A percentile compares a stretch with the other conserved stretches of the same genome.
phyloP scores from a whole-genome alignment of 2,797 vertebrate species.

The Gallinago nigripennis region DNA sequence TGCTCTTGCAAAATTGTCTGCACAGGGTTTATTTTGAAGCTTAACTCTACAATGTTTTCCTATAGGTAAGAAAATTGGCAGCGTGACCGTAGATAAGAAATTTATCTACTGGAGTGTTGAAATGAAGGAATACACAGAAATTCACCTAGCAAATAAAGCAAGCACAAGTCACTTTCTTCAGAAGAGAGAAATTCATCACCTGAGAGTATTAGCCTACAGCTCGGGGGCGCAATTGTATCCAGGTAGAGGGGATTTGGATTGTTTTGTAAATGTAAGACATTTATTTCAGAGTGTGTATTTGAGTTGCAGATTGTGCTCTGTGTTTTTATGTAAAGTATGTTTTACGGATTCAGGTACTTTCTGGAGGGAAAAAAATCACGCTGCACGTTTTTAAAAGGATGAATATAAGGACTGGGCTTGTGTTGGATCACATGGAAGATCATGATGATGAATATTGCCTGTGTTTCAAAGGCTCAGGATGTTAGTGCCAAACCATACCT shows the following conservation, averaged over 20 bases:
- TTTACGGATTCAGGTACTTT: not conserved
- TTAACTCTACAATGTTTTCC: not conserved
- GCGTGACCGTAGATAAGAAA: conserved; percentile 68
- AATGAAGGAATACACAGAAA: conserved; percentile 11
- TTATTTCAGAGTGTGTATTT: not conserved
- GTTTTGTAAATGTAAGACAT: not conserved
- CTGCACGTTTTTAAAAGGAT: not conserved
- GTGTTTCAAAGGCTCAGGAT: not conserved
- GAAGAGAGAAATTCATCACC: not conserved
- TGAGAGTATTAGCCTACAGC: conserved; percentile 67
- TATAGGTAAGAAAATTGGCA: conserved; percentile 52
- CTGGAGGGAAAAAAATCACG: not conserved
- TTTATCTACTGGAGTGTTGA: conserved; percentile 72
- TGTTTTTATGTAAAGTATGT: not conserved
- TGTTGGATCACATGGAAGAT: not conserved
- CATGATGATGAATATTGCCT: not conserved
- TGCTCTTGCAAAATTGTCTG: not conserved
- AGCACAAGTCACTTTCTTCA: not conserved
- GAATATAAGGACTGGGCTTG: not conserved
- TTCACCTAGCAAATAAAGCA: conserved; percentile 65
- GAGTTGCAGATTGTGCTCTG: not conserved
- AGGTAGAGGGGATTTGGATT: conserved; percentile 56
- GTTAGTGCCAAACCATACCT: not conserved
- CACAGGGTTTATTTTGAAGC: not conserved
- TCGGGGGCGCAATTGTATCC: conserved; percentile 66